Percentiles rank a stretch among this genome's conserved stretches.
Conservation (phyloP, 2,797 vertebrate genomes). For the Tenualosa thibaudeaui region DNA sequence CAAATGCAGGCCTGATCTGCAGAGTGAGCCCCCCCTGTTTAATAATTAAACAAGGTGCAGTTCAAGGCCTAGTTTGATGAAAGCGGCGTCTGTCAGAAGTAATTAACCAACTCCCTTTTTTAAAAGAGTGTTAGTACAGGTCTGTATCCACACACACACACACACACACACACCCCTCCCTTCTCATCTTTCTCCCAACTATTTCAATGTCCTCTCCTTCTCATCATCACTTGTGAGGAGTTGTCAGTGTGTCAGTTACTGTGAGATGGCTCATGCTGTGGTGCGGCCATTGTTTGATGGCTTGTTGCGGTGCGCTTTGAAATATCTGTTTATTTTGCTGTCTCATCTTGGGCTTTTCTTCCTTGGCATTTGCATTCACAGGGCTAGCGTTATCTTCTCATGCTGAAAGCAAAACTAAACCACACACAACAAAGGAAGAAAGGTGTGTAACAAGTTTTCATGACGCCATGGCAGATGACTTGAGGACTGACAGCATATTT, state of each 20-base stretch:
- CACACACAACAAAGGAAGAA: neutral
- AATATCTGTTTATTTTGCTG: neutral
- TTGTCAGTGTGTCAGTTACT: neutral
- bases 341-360: neutral
- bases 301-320: neutral
- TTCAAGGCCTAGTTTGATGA: slow-evolving; percentile 83
- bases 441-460: neutral
- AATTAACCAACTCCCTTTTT: slow-evolving; percentile 69
- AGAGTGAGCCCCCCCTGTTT: slow-evolving; percentile 72
- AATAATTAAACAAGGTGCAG: slow-evolving; percentile 87
- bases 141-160: neutral
- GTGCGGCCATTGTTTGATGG: neutral
- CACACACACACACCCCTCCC: neutral
- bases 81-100: slow-evolving; percentile 80
- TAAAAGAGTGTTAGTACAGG: slow-evolving; percentile 2
- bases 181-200: neutral
- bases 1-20: slow-evolving; percentile 75
- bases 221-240: neutral
- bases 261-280: neutral
- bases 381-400: neutral
- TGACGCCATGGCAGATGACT: neutral
- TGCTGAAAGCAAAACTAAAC: neutral
- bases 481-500: neutral
- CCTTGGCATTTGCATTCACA: neutral
- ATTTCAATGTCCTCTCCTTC: neutral